These are phyloP conservation scores for Siniperca chuatsi DNA, from an alignment of 2,113 vertebrate species.

Conservation along the genomic window DNA sequence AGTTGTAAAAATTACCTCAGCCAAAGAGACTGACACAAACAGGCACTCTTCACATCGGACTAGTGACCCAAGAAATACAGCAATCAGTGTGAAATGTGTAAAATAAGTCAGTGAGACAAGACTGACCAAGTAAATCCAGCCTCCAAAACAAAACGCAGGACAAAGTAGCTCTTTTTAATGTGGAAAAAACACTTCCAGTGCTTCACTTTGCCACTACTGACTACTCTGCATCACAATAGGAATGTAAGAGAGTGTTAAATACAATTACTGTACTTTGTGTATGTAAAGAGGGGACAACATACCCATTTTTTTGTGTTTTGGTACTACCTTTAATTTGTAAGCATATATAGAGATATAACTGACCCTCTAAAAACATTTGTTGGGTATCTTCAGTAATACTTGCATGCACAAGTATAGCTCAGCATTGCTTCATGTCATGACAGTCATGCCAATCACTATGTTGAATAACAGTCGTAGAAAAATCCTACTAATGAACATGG, in stretches of 20 bases:
- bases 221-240: neutral
- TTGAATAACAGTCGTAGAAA: neutral
- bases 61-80: constrained; percentile 31
- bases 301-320: neutral
- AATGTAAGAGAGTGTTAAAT: neutral
- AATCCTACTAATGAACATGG: neutral
- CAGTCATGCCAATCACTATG: neutral
- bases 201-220: neutral
- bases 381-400: neutral
- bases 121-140: neutral
- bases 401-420: neutral
- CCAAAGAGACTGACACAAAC: constrained; percentile 19
- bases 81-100: constrained; percentile 25
- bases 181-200: neutral
- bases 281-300: neutral
- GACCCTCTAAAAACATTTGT: neutral
- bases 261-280: neutral
- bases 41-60: neutral
- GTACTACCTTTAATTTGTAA: neutral
- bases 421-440: neutral
- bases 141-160: neutral
- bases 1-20: constrained; percentile 44
- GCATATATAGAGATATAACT: neutral
- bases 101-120: constrained; percentile 33
- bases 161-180: neutral